Conservation (phyloP, 1,140 invertebrate genomes). For the Anadara kagoshimensis region DNA sequence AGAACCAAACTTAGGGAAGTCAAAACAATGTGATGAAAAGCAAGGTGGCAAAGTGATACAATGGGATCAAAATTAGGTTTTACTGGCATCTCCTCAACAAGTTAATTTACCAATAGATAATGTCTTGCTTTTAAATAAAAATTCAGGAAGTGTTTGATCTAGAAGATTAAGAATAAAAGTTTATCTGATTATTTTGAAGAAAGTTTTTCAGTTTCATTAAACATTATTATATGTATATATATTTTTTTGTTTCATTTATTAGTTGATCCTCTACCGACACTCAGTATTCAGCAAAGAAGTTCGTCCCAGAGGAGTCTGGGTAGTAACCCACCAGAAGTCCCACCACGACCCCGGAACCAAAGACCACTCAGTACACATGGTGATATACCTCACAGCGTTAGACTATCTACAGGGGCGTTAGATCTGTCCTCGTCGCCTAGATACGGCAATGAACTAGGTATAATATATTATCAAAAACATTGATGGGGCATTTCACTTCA, state of each 20-base stretch:
- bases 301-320: constrained; percentile 67
- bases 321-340: constrained; percentile 80
- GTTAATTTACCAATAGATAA: no score
- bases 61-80: no score
- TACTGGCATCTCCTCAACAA: no score
- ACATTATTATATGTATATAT: no score
- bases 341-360: constrained; percentile 73
- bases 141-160: no score
- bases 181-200: no score
- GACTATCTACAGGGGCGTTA: constrained; percentile 6
- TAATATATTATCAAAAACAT: background rate
- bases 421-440: constrained; percentile 32
- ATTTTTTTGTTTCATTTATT: background rate
- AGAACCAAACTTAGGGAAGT: no score
- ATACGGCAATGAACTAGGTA: constrained; percentile 38
- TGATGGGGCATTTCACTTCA: background rate
- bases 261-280: constrained; percentile 24
- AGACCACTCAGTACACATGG: constrained; percentile 29
- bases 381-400: constrained; percentile 17
- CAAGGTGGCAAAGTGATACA: no score
- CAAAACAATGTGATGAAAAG: no score
- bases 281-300: constrained; percentile 46
- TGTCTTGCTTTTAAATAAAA: no score
- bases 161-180: no score
- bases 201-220: no score